These are phyloP conservation scores for Plebejus melissa DNA, from an alignment of 2,888 invertebrate species.

Conservation along the genomic window DNA sequence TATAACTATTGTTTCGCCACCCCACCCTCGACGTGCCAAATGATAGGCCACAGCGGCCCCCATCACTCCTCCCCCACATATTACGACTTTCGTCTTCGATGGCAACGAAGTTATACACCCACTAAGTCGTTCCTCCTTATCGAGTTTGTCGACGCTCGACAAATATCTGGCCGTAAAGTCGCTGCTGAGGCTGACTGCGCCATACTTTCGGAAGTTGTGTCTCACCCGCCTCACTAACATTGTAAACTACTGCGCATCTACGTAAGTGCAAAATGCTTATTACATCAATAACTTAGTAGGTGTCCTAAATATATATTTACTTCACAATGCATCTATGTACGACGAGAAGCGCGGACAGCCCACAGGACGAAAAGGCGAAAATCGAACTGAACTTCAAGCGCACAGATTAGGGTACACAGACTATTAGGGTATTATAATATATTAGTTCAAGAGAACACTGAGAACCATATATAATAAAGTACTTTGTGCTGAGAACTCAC, in stretches of 20 bases:
- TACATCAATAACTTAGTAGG: conserved; percentile 39
- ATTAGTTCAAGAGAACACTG: too few species aligned
- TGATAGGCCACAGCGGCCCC: conserved; percentile 96
- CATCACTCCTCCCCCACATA: conserved; percentile 95
- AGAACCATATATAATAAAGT: too few species aligned
- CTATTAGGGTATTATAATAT: too few species aligned
- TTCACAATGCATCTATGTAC: conserved; percentile 33
- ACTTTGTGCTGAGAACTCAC: too few species aligned
- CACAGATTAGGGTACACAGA: too few species aligned
- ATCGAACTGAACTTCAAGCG: too few species aligned
- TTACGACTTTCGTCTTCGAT: conserved; percentile 84
- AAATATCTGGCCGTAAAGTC: conserved; percentile 42
- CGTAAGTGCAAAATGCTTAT: conserved; percentile 38
- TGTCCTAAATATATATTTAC: conserved; percentile 42
- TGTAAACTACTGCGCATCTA: conserved; percentile 42
- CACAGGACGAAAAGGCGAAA: too few species aligned
- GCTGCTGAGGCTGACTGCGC: conserved; percentile 39
- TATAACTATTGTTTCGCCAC: conserved; percentile 87
- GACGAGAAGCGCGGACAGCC: too few species aligned
- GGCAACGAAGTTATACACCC: conserved; percentile 58
- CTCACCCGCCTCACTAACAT: conserved; percentile 48
- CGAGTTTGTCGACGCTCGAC: conserved; percentile 53
- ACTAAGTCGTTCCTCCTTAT: conserved; percentile 56
- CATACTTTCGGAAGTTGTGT: conserved; percentile 39
- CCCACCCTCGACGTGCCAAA: conserved; percentile 90